Evolutionary conservation across 1,140 invertebrate genomes (phyloP).

Genomic region (Cydia fagiglandana): DNA sequence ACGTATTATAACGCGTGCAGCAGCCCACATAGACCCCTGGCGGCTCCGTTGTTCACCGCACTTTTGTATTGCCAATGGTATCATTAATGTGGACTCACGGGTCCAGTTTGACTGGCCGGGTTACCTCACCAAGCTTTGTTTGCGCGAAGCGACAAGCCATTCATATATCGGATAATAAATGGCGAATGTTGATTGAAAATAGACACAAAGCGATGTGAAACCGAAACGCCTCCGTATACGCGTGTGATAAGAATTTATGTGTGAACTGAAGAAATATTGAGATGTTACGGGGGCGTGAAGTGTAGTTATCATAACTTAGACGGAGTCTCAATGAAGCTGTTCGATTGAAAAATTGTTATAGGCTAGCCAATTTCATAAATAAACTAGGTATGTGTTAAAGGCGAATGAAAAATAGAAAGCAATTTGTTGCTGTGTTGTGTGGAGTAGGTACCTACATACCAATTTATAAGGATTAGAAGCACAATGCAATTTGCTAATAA

Average conservation of each 20-base stretch:
- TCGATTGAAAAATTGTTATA: constrained; percentile 16
- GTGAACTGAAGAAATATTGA: not conserved
- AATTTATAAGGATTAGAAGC: too few relatives aligned
- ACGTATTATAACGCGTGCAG: constrained; percentile 68
- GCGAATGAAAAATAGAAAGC: not conserved
- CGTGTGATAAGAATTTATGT: constrained; percentile 27
- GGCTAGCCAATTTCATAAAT: not conserved
- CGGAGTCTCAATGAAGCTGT: not conserved
- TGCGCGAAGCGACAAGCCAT: constrained; percentile 72
- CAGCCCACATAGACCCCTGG: constrained; percentile 48
- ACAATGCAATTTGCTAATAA: too few relatives aligned
- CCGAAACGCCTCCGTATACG: constrained; percentile 12
- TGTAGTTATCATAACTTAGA: constrained; percentile 2
- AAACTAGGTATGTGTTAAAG: not conserved
- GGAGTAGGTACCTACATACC: too few relatives aligned
- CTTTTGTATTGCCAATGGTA: constrained; percentile 39
- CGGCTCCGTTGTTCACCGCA: constrained; percentile 23
- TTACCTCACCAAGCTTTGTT: constrained; percentile 72
- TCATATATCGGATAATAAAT: constrained; percentile 74
- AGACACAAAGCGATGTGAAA: constrained; percentile 8
- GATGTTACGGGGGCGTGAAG: constrained; percentile 17
- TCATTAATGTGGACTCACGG: constrained; percentile 46
- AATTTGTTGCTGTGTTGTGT: not conserved
- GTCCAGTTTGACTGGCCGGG: constrained; percentile 50
- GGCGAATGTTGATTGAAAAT: constrained; percentile 62